Base-by-base conservation (phyloP, 1,140 invertebrate genomes). In the Scaptomyza montana region DNA sequence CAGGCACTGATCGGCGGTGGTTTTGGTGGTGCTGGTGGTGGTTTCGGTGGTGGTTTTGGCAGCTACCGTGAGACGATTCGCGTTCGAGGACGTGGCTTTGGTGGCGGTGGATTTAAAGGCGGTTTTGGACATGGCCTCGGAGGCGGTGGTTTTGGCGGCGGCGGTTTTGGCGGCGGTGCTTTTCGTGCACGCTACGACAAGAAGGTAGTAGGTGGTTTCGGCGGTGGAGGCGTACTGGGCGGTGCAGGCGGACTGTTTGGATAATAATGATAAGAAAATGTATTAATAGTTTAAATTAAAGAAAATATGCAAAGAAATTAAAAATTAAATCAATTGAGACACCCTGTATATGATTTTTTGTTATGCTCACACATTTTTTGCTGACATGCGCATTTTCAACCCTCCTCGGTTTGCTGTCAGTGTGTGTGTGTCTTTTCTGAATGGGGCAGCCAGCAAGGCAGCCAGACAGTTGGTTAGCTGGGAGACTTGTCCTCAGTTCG, bases 371-470 rank as follows among this genome's bases (percentile, higher is more conserved):
- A 41, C 51, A 55, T 80, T 19, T 74, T 80, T 19, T 67, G 80
- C 80, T 90, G 85, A 89, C 85, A 84, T 80, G 77, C 77, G 85
- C 85, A 89, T 46, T 74, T 78, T 72, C 46, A 69, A 74, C 80
- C 84, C 79, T 74, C 71, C 53, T 39, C 36, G 21, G 28, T 12
- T 43, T 53, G 33, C 50, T 25, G 21, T 25, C 1, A 25, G 21
- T 25, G 21, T 68, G 60, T 13, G 49, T 68, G 62, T 56, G 19
- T 62, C 43, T 28, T 73, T 74, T 69, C 65, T 74, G 65, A 74
- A 74, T 74, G 71, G 71, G 50, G 41, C 55, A 66, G 47, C 16
- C 49, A 55, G 10, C 30, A 2, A 61, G 51, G 25, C 63, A 66
- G 53, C 25, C 36, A 64, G 60, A 51, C 45, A 61, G 45, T 66